Base-by-base conservation (phyloP, 2,888 invertebrate species). In the Cosmopolites sordidus region DNA sequence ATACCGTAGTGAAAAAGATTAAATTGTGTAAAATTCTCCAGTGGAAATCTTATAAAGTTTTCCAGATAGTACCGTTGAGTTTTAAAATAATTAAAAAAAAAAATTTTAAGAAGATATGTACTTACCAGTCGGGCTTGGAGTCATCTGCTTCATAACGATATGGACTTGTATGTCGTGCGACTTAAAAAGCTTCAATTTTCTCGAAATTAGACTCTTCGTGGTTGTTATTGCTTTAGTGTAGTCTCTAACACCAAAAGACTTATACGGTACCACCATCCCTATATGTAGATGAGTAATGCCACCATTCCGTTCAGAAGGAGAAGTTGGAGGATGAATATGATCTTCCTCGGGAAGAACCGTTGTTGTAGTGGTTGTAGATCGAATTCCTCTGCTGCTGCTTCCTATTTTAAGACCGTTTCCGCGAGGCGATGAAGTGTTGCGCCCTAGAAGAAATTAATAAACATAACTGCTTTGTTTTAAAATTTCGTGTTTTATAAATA, bases 241-340 rank as follows among this genome's bases (percentile, higher is more conserved):
- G 68, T 86, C 86, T 52, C 87, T 78, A 54, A 81, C 80, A 60
- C 86, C 86, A 71, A 89, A 89, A 60, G 83, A 81, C 68, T 86
- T 87, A 69, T 86, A 83, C 8, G 89, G 89, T 63, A 89, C 83
- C 60, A 89, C 83, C 70, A 89, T 80, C 40, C 88, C 89, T 62
- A 88, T 83, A 70, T 83, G 77, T 42, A 81, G 76, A 51, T 63
- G 65, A 14, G 54, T 61, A 8, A 60, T 47, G 11, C 53, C 59
- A 8, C 47, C 52, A 45, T 56, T 55, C 15, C 27, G 29, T 14
- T 52, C 52, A 18, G 64, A 64, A 9, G 65, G 64, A 39, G 62
- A 61, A 27, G 69, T 62, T 3, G 71, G 64, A 16, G 67, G 64
- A 43, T 67, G 62, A 42, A 68, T 63, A 48, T 71, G 69, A 44